Conservation (phyloP, 2,797 vertebrate genomes). For the Sphenopsis melanotis region DNA sequence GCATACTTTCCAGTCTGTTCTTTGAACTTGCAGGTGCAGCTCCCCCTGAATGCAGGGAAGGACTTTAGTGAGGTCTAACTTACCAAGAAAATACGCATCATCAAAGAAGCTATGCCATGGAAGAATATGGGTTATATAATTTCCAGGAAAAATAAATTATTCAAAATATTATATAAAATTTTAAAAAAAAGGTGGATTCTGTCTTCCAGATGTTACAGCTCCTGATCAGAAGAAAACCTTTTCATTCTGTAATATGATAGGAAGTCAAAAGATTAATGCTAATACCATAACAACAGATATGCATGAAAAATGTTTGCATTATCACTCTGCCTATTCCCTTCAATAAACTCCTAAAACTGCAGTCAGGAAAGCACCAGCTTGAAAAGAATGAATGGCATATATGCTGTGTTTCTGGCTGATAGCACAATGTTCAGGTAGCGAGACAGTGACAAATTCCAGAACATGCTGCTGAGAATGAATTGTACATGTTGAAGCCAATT, state of each 20-base stretch:
- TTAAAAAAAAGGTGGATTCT: background rate
- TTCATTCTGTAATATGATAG: background rate
- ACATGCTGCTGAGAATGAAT: constrained; percentile 2
- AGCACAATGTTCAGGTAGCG: background rate
- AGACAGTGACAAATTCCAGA: constrained; percentile 26
- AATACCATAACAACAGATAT: background rate
- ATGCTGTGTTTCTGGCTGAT: constrained; percentile 31
- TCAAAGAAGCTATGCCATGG: background rate
- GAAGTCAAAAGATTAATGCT: background rate
- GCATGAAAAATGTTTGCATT: background rate
- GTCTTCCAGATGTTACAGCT: background rate
- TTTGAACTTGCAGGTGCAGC: background rate
- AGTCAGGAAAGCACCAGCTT: constrained; percentile 34
- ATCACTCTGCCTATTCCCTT: background rate
- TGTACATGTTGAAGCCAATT: background rate
- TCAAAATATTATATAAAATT: background rate
- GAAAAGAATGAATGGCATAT: constrained; percentile 5
- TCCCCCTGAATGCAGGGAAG: background rate
- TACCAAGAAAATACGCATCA: background rate
- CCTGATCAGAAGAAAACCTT: background rate
- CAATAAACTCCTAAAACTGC: background rate
- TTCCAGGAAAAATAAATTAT: background rate
- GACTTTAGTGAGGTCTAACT: background rate
- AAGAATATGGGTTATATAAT: background rate
- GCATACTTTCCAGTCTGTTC: background rate